Conservation (phyloP, 2,797 vertebrate genomes). For the Myiothlypis chrysogaster region DNA sequence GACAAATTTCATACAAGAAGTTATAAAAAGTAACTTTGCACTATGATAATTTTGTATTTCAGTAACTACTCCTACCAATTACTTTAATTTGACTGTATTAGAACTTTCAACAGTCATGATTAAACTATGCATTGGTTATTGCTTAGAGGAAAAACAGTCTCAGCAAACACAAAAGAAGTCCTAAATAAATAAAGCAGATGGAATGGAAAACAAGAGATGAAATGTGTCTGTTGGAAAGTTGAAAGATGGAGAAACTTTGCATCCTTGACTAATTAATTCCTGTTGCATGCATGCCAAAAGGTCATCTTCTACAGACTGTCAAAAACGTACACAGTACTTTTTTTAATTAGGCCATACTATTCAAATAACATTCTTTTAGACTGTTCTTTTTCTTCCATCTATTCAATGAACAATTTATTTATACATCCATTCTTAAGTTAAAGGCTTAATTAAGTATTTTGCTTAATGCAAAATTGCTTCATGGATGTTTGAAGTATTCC, state of each 20-base stretch:
- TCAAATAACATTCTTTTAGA: background rate
- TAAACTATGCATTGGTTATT: background rate
- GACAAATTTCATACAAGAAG: slow-evolving; percentile 27
- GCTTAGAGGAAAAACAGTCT: background rate
- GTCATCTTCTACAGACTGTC: background rate
- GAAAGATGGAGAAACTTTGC: background rate
- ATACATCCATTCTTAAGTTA: fast-evolving
- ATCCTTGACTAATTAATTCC: background rate
- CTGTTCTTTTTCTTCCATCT: background rate
- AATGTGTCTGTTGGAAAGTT: background rate
- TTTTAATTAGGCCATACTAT: background rate
- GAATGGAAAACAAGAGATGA: background rate
- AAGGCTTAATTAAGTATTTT: background rate
- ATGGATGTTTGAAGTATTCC: background rate
- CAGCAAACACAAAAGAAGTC: background rate
- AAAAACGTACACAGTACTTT: background rate
- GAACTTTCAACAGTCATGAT: background rate
- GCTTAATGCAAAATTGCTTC: background rate
- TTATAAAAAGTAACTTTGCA: background rate
- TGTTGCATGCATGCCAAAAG: background rate
- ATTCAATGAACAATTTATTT: background rate
- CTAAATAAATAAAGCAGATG: background rate
- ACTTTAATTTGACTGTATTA: background rate
- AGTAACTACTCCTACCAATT: background rate
- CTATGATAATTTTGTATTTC: background rate